phyloP scores from a whole-genome alignment of 2,113 vertebrate species.

The Narcine bancroftii region DNA sequence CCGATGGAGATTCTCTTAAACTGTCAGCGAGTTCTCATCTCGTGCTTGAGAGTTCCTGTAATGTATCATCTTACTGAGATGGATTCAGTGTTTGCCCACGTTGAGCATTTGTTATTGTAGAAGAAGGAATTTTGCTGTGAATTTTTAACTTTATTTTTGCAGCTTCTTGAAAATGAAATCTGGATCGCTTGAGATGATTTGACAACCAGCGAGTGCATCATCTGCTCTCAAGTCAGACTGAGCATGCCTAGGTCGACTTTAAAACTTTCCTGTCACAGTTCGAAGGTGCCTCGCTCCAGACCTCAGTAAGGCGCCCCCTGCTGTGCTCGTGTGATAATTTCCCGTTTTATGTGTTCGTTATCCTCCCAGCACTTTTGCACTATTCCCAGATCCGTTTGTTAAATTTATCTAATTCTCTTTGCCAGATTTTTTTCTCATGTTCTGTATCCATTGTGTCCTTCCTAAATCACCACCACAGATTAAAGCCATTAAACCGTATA shows the following conservation, averaged over 20 bases:
- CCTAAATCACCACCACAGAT: background rate
- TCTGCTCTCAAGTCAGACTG: background rate
- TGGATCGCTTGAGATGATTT: background rate
- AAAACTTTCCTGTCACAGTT: background rate
- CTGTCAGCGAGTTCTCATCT: background rate
- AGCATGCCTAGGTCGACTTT: background rate
- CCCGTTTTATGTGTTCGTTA: background rate
- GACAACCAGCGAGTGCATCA: background rate
- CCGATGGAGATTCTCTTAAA: background rate
- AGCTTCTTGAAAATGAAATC: background rate
- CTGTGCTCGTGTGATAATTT: conserved; percentile 8
- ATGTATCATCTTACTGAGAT: too few relatives aligned
- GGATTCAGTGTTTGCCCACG: background rate
- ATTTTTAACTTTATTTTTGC: background rate
- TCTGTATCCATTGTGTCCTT: background rate
- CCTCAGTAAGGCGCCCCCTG: background rate
- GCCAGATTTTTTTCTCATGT: background rate
- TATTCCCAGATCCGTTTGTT: background rate
- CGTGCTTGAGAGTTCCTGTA: background rate
- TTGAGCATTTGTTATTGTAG: background rate
- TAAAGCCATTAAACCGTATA: background rate
- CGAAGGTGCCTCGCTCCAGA: background rate
- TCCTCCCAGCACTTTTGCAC: background rate
- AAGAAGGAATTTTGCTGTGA: background rate
- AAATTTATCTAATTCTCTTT: background rate